Conservation (phyloP, 1,140 invertebrate genomes). For the Drosophila ananassae region DNA sequence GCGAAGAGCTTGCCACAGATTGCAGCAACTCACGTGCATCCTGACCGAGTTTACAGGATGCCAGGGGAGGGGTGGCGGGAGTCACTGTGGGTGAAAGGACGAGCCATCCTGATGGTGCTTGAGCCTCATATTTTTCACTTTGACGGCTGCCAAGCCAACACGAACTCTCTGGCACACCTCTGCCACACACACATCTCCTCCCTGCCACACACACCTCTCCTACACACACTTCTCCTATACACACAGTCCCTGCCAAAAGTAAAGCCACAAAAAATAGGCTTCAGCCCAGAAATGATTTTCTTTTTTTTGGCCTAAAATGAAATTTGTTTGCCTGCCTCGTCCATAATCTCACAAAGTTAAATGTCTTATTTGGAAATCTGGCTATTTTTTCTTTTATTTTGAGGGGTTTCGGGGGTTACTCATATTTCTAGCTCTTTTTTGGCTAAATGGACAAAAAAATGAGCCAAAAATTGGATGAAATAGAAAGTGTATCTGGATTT, state of each 20-base stretch:
- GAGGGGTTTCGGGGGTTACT: neutral
- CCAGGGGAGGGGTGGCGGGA: too few species aligned
- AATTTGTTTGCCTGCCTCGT: conserved; percentile 1
- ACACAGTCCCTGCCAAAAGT: conserved; percentile 18
- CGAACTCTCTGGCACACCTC: conserved; percentile 2
- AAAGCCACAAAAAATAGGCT: conserved; percentile 5
- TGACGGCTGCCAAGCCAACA: conserved; percentile 48
- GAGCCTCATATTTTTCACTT: conserved; percentile 57
- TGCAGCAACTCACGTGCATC: conserved; percentile 61
- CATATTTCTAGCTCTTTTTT: neutral
- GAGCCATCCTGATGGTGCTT: conserved; percentile 34
- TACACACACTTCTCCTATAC: neutral
- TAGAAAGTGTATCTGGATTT: too few species aligned
- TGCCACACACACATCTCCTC: neutral
- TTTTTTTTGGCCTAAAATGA: conserved; percentile 14
- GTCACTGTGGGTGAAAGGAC: neutral
- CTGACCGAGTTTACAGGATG: conserved; percentile 8
- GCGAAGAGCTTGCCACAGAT: conserved; percentile 57
- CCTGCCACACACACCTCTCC: neutral
- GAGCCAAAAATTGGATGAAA: too few species aligned
- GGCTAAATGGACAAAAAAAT: too few species aligned
- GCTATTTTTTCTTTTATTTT: neutral
- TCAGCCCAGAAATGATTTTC: conserved; percentile 5
- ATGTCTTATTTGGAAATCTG: conserved; percentile 1
- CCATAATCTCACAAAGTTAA: neutral